Conservation (phyloP, 2,797 vertebrate species). For the Hozukius guyotensis region DNA sequence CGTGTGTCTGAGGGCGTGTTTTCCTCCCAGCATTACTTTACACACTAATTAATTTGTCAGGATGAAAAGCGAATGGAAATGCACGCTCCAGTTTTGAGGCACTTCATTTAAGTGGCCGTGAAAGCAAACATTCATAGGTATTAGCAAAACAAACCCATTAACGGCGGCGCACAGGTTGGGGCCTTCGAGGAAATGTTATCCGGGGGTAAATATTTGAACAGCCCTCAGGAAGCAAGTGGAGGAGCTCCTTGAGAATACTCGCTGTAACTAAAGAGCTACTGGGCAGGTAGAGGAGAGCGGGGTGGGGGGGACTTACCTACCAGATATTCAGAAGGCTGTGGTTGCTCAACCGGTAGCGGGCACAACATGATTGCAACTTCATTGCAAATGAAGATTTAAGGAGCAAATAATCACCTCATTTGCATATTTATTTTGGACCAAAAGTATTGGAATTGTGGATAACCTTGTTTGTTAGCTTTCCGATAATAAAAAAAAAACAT, state of each 20-base stretch:
- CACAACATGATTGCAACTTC: no score
- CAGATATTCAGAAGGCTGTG: no score
- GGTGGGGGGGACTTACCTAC: background rate
- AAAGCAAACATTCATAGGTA: constrained; percentile 75
- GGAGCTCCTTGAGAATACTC: constrained; percentile 47
- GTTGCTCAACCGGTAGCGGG: no score
- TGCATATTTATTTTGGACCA: no score
- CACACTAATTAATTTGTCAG: constrained; percentile 72
- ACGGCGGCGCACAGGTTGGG: constrained; percentile 54
- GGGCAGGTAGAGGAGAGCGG: constrained; percentile 18
- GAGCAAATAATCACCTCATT: no score
- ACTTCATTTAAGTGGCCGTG: constrained; percentile 68
- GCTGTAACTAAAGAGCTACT: constrained; percentile 40
- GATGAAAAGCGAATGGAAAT: constrained; percentile 60
- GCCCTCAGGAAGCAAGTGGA: constrained; percentile 67
- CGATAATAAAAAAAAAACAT: no score
- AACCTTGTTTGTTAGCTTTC: no score
- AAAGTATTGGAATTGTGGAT: no score
- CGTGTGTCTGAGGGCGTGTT: constrained; percentile 34
- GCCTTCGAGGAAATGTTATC: constrained; percentile 72
- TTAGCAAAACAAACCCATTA: constrained; percentile 79
- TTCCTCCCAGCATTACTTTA: constrained; percentile 48
- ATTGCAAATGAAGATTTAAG: no score
- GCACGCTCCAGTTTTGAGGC: constrained; percentile 49
- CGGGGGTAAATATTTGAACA: constrained; percentile 83